These are phyloP conservation scores for Poeciliopsis occidentalis DNA, from an alignment of 2,113 vertebrate genomes.

Conservation along the genomic window DNA sequence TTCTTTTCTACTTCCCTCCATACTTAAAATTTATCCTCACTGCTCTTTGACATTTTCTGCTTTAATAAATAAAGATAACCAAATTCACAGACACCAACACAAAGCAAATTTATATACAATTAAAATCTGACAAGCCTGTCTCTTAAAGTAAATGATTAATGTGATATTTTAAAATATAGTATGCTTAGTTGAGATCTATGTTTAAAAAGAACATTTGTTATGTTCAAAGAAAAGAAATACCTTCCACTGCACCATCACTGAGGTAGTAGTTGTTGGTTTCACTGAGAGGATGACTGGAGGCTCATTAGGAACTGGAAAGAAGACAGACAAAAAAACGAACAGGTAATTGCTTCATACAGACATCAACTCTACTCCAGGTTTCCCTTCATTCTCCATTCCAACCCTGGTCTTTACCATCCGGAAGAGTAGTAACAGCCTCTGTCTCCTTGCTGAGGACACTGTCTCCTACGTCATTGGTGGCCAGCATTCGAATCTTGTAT, in stretches of 20 bases:
- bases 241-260: conserved; percentile 96
- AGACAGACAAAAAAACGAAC: conserved; percentile 28
- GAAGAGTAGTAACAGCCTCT: conserved; percentile 89
- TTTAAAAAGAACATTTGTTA: conserved; percentile 12
- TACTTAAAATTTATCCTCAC: conserved; percentile 19
- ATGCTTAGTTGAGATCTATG: neutral
- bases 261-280: conserved; percentile 92
- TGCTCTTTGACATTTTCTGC: conserved; percentile 38
- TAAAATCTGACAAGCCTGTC: neutral
- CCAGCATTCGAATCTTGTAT: conserved; percentile 92
- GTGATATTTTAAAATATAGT: neutral
- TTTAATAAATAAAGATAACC: conserved; percentile 51
- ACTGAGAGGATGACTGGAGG: conserved; percentile 88
- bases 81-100: neutral
- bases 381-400: neutral
- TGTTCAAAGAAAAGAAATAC: conserved; percentile 67
- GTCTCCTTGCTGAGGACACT: conserved; percentile 90
- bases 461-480: conserved; percentile 96
- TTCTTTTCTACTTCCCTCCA: conserved; percentile 5
- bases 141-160: conserved; percentile 25
- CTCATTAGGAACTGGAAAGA: conserved; percentile 87
- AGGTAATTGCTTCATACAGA: neutral
- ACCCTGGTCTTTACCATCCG: conserved; percentile 87
- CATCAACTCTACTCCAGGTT: neutral
- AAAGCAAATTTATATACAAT: neutral